These are phyloP conservation scores for Aphis craccivora DNA, from an alignment of 1,140 invertebrate species.

Conservation along the genomic window DNA sequence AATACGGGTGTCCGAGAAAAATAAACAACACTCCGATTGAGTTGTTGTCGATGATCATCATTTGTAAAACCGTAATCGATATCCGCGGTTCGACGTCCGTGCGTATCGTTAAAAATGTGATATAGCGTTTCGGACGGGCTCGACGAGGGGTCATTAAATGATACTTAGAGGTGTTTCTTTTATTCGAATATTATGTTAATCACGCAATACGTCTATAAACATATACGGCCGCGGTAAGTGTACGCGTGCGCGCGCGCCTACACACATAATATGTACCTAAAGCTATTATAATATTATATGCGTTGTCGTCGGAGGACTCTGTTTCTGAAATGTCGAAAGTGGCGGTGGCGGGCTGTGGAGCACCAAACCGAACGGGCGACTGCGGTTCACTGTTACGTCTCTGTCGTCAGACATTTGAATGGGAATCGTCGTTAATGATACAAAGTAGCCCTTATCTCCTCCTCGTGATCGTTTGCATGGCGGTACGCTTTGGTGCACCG, in stretches of 20 bases:
- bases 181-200: slow-evolving; percentile 35
- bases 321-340: neutral
- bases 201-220: too few species aligned
- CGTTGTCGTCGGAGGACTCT: neutral
- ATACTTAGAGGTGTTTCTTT: neutral
- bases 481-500: neutral
- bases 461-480: neutral
- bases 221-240: neutral
- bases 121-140: neutral
- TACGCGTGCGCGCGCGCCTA: neutral
- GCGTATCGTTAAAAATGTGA: too few species aligned
- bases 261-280: neutral
- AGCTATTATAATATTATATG: neutral
- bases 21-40: neutral
- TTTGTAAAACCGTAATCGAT: slow-evolving; percentile 43
- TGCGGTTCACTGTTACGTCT: neutral
- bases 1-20: neutral
- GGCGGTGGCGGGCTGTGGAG: too few species aligned
- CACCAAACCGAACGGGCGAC: neutral
- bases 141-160: slow-evolving; percentile 34
- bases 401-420: slow-evolving; percentile 19
- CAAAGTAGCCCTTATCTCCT: neutral
- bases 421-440: slow-evolving; percentile 22
- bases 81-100: neutral
- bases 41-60: slow-evolving; percentile 1